phyloP scores from a whole-genome alignment of 2,888 invertebrate species.

The Kuschelorhynchus macadamiae region DNA sequence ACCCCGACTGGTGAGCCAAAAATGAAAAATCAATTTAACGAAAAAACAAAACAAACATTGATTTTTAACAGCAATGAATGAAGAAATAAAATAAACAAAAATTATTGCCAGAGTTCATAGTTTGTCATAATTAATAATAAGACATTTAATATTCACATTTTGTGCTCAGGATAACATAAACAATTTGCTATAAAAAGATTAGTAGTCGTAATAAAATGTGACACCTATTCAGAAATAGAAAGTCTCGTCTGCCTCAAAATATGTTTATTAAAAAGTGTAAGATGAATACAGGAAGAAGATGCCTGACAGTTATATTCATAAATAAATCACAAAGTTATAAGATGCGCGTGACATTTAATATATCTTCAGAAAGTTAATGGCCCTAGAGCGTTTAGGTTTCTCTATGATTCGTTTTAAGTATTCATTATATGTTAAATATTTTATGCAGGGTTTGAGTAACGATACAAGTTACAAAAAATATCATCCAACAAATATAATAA shows the following conservation, averaged over 20 bases:
- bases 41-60: too few species aligned
- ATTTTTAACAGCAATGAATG: too few species aligned
- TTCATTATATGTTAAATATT: slow-evolving; percentile 25
- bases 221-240: slow-evolving; percentile 43
- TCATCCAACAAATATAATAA: too few species aligned
- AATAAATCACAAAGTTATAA: slow-evolving; percentile 51
- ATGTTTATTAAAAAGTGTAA: slow-evolving; percentile 56
- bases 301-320: slow-evolving; percentile 55
- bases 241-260: slow-evolving; percentile 29
- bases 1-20: too few species aligned
- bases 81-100: too few species aligned
- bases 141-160: too few species aligned
- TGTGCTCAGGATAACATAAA: not conserved
- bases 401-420: slow-evolving; percentile 24
- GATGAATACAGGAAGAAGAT: slow-evolving; percentile 55
- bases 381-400: slow-evolving; percentile 24
- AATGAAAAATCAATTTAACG: too few species aligned
- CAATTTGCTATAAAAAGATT: not conserved
- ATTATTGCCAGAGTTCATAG: too few species aligned
- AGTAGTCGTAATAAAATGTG: slow-evolving; percentile 23
- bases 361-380: slow-evolving; percentile 37
- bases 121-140: too few species aligned
- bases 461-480: too few species aligned
- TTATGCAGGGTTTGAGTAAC: too few species aligned
- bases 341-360: slow-evolving; percentile 39